Conservation (phyloP, 2,888 invertebrate genomes). For the Drosophila phalerata region DNA sequence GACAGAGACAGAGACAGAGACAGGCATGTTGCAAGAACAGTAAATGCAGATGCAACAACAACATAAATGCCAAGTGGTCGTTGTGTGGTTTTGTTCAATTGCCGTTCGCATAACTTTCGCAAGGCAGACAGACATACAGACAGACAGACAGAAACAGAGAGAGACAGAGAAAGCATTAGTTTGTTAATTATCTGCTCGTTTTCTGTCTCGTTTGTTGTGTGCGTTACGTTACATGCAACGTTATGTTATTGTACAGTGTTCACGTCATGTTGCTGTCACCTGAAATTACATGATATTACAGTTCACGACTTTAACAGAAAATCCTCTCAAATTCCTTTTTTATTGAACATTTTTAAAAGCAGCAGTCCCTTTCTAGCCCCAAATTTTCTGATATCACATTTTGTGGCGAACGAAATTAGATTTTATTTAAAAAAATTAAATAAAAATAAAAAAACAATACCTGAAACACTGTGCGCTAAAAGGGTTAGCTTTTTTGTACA, state of each 20-base stretch:
- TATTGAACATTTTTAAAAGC: neutral
- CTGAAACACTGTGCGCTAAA: too few species aligned
- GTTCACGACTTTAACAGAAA: neutral
- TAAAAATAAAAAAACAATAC: too few species aligned
- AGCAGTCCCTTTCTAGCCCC: too few species aligned
- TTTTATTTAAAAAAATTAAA: too few species aligned
- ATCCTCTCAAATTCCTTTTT: neutral
- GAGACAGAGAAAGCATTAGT: slow-evolving; percentile 9
- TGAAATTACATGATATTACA: neutral
- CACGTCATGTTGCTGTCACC: slow-evolving; percentile 6
- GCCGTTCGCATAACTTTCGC: neutral
- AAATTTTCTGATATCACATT: too few species aligned
- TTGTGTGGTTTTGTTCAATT: slow-evolving; percentile 6
- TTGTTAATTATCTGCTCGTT: slow-evolving; percentile 56
- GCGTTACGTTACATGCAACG: neutral
- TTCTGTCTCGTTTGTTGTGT: slow-evolving; percentile 20
- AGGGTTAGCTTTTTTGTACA: too few species aligned
- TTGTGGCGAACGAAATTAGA: too few species aligned
- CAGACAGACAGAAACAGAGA: neutral
- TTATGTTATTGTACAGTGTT: slow-evolving; percentile 6
- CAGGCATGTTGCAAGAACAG: neutral
- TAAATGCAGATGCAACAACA: neutral
- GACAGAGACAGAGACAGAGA: neutral
- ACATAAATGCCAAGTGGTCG: slow-evolving; percentile 4
- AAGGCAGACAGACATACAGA: neutral